phyloP scores from a whole-genome alignment of 2,888 invertebrate species.

The Andrena bucephala region DNA sequence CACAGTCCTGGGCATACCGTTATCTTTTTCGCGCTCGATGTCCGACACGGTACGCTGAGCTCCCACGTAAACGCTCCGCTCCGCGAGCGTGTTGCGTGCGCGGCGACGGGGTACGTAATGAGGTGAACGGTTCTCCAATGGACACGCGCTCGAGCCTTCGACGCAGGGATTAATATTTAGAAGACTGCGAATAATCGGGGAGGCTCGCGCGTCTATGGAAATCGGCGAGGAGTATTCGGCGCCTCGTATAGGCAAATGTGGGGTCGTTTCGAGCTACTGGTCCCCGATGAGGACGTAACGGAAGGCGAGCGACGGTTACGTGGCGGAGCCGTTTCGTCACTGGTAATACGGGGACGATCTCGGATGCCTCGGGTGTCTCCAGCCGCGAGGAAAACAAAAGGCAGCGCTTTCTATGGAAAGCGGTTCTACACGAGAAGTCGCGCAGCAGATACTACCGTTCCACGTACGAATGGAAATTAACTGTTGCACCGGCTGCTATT shows the following conservation, averaged over 20 bases:
- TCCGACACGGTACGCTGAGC: conserved; percentile 54
- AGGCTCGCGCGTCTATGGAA: neutral
- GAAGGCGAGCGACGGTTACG: conserved; percentile 48
- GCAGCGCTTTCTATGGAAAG: conserved; percentile 64
- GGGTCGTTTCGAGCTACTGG: neutral
- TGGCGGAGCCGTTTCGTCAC: conserved; percentile 58
- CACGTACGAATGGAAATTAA: conserved; percentile 54
- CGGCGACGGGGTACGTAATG: conserved; percentile 52
- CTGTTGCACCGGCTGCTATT: conserved; percentile 27
- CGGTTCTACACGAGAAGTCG: conserved; percentile 35
- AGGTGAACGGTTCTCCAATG: conserved; percentile 55
- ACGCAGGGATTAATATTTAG: conserved; percentile 8
- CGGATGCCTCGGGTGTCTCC: conserved; percentile 43
- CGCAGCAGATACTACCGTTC: conserved; percentile 16
- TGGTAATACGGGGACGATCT: conserved; percentile 45
- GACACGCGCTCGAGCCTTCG: conserved; percentile 12
- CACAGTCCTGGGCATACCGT: conserved; percentile 19
- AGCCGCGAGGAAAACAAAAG: conserved; percentile 47
- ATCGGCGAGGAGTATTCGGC: neutral
- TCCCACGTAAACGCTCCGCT: conserved; percentile 59
- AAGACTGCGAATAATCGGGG: neutral
- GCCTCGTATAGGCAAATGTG: neutral
- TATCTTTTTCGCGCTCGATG: conserved; percentile 57
- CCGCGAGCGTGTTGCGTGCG: conserved; percentile 9
- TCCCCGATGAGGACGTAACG: conserved; percentile 52